Percentiles rank a stretch among this genome's conserved stretches.
phyloP scores from a whole-genome alignment of 1,140 invertebrate species.

The Caenorhabditis inopinata region DNA sequence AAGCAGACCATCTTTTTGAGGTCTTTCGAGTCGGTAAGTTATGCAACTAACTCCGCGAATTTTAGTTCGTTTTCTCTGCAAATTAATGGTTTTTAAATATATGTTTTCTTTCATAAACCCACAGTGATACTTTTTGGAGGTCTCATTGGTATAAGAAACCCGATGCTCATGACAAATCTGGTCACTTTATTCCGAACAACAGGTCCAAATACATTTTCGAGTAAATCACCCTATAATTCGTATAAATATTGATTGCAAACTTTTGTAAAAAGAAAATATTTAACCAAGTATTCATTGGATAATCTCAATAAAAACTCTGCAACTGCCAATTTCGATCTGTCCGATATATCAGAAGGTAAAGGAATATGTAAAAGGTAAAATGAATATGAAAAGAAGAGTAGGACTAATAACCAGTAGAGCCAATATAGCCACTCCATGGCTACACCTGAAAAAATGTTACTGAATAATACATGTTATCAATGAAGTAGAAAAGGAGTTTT shows the following conservation, averaged over 20 bases:
- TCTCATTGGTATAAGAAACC: conserved; percentile 49
- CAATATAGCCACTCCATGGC: conserved; percentile 30
- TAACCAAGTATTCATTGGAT: conserved; percentile 61
- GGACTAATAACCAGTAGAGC: conserved; percentile 48
- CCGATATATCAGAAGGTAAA: conserved; percentile 56
- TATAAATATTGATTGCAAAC: not conserved
- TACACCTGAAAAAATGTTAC: not conserved
- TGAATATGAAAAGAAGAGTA: conserved; percentile 50
- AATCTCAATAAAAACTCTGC: conserved; percentile 59
- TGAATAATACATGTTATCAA: not conserved
- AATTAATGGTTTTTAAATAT: conserved; percentile 43
- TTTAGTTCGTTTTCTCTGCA: conserved; percentile 41
- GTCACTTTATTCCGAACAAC: conserved; percentile 54
- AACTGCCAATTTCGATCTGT: conserved; percentile 56
- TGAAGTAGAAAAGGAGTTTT: too few species aligned
- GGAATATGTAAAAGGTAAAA: conserved; percentile 54
- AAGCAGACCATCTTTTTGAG: conserved; percentile 44
- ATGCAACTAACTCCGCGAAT: conserved; percentile 61
- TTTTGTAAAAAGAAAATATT: not conserved
- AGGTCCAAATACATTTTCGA: conserved; percentile 55
- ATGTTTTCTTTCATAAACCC: not conserved
- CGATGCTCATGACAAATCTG: conserved; percentile 53
- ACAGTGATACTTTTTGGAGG: conserved; percentile 34
- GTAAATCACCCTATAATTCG: conserved; percentile 53
- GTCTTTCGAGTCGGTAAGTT: conserved; percentile 51